These are phyloP conservation scores for Frieseomelitta varia DNA, from an alignment of 1,140 invertebrate species.

Conservation along the genomic window DNA sequence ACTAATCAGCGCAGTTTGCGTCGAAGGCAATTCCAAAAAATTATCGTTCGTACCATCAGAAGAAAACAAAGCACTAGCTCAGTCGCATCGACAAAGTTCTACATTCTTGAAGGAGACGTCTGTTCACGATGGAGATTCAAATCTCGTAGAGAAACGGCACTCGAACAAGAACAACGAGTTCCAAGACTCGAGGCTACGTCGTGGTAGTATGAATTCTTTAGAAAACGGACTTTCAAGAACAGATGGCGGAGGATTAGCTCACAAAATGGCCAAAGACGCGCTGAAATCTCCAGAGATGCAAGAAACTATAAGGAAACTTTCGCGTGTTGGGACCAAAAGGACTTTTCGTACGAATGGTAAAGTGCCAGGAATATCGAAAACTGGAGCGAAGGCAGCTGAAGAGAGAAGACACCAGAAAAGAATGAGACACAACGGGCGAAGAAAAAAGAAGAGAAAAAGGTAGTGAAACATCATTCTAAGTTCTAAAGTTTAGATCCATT, in stretches of 20 bases:
- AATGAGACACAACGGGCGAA: slow-evolving; percentile 6
- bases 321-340: slow-evolving; percentile 24
- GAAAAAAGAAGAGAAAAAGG: slow-evolving; percentile 51
- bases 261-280: slow-evolving; percentile 66
- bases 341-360: slow-evolving; percentile 14
- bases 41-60: slow-evolving; percentile 10
- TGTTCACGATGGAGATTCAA: not conserved
- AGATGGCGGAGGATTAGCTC: slow-evolving; percentile 42
- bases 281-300: slow-evolving; percentile 63
- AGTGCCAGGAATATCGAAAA: not conserved
- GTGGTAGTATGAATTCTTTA: no score
- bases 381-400: not conserved
- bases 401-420: slow-evolving; percentile 5
- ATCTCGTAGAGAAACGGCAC: not conserved
- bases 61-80: not conserved
- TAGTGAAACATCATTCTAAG: not conserved
- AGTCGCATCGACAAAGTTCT: not conserved
- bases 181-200: not conserved
- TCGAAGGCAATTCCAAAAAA: slow-evolving; percentile 32
- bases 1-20: slow-evolving; percentile 58
- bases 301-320: slow-evolving; percentile 63
- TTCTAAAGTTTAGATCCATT: no score
- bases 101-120: not conserved
- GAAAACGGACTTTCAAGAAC: not conserved
- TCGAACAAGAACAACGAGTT: not conserved